Conservation (phyloP, 1,140 invertebrate genomes). For the Potamilus streckersoni region DNA sequence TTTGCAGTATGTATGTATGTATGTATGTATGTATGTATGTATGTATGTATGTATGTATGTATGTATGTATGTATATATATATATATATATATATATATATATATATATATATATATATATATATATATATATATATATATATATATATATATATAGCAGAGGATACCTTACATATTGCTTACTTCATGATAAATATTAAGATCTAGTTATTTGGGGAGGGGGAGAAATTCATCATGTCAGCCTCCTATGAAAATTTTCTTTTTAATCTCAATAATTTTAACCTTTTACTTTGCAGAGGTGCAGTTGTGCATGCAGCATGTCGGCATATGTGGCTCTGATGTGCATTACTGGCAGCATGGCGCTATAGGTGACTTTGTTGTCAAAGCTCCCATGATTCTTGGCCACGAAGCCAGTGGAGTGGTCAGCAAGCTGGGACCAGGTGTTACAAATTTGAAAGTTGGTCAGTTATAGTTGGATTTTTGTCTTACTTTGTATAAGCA, state of each 20-base stretch:
- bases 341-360: slow-evolving; percentile 89
- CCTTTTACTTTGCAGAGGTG: slow-evolving; percentile 77
- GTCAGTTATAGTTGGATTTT: slow-evolving; percentile 45
- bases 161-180: too few relatives aligned
- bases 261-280: background rate
- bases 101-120: too few relatives aligned
- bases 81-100: too few relatives aligned
- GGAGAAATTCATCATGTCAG: too few relatives aligned
- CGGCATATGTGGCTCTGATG: slow-evolving; percentile 96
- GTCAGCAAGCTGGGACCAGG: slow-evolving; percentile 68
- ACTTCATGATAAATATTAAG: too few relatives aligned
- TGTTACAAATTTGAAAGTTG: slow-evolving; percentile 61
- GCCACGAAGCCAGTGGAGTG: slow-evolving; percentile 65
- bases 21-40: too few relatives aligned
- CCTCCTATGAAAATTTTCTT: background rate
- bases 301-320: slow-evolving; percentile 88
- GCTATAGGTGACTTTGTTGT: slow-evolving; percentile 73
- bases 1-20: too few relatives aligned
- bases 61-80: too few relatives aligned
- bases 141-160: too few relatives aligned
- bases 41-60: too few relatives aligned
- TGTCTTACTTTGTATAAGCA: background rate
- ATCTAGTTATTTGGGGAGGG: too few relatives aligned
- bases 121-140: too few relatives aligned
- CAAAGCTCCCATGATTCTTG: slow-evolving; percentile 62